Evolutionary conservation across 2,888 invertebrate species (phyloP).

Genomic region (Drosophila macrospina): DNA sequence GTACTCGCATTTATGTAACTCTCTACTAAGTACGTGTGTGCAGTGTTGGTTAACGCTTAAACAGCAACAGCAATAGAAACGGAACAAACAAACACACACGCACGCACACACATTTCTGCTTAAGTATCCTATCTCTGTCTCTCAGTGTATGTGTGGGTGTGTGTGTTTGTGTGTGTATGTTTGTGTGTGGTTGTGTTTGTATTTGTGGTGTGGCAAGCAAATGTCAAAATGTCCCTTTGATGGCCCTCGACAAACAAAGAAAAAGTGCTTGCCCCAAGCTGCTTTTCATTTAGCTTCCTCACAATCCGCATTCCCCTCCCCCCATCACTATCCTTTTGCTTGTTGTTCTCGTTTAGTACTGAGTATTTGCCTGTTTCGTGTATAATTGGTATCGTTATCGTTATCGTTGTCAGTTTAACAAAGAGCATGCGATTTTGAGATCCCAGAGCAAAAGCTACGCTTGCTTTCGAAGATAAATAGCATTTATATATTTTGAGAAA

Average conservation of each 20-base stretch:
- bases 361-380: slow-evolving; percentile 21
- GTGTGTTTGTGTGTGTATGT: slow-evolving; percentile 18
- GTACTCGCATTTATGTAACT: slow-evolving; percentile 30
- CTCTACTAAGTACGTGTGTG: slow-evolving; percentile 26
- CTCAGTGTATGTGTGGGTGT: slow-evolving; percentile 1
- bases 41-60: slow-evolving; percentile 46
- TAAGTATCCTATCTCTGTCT: not conserved
- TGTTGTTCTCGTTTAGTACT: slow-evolving; percentile 10
- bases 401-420: slow-evolving; percentile 28
- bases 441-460: slow-evolving; percentile 31
- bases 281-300: slow-evolving; percentile 42
- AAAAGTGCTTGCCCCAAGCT: slow-evolving; percentile 50
- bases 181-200: slow-evolving; percentile 10
- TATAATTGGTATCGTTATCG: slow-evolving; percentile 40
- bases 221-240: slow-evolving; percentile 64
- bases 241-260: slow-evolving; percentile 53
- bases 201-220: slow-evolving; percentile 49
- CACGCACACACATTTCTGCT: slow-evolving; percentile 12
- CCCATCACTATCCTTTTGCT: not conserved
- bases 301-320: not conserved
- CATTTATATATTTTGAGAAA: slow-evolving; percentile 5
- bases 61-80: slow-evolving; percentile 33
- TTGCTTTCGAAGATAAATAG: slow-evolving; percentile 15
- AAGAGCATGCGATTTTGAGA: slow-evolving; percentile 43
- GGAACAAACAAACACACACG: slow-evolving; percentile 31